Conservation (phyloP, 1,140 invertebrate species). For the Akabosia matsudoensis region DNA sequence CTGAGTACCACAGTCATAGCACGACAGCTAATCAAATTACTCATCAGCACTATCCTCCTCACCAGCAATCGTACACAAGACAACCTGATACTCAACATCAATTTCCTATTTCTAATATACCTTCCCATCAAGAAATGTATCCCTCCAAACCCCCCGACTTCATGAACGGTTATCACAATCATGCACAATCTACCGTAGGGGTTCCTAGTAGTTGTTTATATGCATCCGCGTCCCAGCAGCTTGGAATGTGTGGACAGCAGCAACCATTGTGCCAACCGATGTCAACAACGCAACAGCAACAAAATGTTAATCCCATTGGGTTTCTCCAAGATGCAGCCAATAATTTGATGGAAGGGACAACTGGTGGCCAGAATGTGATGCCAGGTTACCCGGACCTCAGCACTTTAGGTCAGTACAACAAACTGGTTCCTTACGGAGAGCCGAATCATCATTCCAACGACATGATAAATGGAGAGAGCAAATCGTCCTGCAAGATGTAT, state of each 20-base stretch:
- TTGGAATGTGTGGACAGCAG: background rate
- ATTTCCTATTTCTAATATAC: background rate
- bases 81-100: background rate
- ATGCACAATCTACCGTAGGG: background rate
- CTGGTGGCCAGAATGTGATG: background rate
- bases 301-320: background rate
- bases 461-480: background rate
- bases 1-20: conserved; percentile 33
- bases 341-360: background rate
- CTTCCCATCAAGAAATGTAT: background rate
- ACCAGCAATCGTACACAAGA: conserved; percentile 30
- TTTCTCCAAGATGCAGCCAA: background rate
- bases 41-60: conserved; percentile 38
- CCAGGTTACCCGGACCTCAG: background rate
- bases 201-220: conserved; percentile 1
- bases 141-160: background rate
- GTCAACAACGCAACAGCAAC: background rate
- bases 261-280: conserved; percentile 7
- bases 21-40: background rate
- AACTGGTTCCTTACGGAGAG: background rate
- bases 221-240: background rate
- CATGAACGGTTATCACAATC: conserved; percentile 1
- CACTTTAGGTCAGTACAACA: background rate
- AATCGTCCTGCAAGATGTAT: background rate
- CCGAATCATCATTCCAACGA: background rate